These are phyloP conservation scores for Chloropsis cyanopogon DNA, from an alignment of 2,113 vertebrate genomes.

Conservation along the genomic window DNA sequence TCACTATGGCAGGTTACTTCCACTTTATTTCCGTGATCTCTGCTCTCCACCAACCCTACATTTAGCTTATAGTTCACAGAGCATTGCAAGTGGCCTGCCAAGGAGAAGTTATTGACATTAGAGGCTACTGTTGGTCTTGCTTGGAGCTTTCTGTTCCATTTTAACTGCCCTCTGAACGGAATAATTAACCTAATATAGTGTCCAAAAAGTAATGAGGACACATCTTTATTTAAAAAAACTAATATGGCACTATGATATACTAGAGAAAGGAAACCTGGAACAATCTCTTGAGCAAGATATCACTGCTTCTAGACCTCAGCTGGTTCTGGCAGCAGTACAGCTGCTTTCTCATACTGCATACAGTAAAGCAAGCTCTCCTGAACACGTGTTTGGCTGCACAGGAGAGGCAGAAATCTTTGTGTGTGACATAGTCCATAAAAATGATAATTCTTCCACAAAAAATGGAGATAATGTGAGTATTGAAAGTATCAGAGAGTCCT, in stretches of 20 bases:
- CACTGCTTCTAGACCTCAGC: neutral
- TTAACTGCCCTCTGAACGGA: neutral
- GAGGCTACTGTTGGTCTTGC: neutral
- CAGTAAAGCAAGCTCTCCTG: neutral
- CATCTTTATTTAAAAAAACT: neutral
- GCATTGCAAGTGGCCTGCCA: neutral
- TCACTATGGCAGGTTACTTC: neutral
- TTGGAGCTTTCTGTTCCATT: neutral
- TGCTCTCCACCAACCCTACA: neutral
- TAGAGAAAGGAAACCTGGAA: neutral
- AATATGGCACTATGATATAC: neutral
- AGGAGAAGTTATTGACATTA: neutral
- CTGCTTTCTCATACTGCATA: neutral
- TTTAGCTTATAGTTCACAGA: neutral
- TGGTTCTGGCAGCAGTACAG: neutral
- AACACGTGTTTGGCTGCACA: neutral
- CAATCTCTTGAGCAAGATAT: neutral
- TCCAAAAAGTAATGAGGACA: neutral
- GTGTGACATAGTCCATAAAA: neutral
- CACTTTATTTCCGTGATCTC: neutral
- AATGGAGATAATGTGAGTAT: neutral
- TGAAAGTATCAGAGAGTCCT: neutral
- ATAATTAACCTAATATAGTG: neutral
- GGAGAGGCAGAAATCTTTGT: neutral
- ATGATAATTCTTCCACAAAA: fast-evolving